These are phyloP conservation scores for Garra rufa DNA, from an alignment of 2,113 vertebrate species.

Conservation along the genomic window DNA sequence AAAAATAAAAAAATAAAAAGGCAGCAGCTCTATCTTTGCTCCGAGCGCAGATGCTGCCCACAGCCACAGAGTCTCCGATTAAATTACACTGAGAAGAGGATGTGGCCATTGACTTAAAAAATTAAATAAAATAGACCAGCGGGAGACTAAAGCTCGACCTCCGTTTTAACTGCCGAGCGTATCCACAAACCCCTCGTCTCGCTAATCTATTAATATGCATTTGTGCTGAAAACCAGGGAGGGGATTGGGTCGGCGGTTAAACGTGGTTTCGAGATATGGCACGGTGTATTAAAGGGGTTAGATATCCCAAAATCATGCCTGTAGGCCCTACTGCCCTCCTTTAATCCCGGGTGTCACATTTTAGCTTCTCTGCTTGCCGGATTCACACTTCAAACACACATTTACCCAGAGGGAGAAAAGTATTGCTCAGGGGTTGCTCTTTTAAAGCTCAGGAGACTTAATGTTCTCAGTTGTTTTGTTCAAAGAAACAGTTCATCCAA, in stretches of 20 bases:
- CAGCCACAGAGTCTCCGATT: slow-evolving; percentile 73
- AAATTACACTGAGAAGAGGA: slow-evolving; percentile 72
- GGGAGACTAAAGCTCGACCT: slow-evolving; percentile 64
- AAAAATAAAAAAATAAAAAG: slow-evolving; percentile 44
- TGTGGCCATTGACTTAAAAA: slow-evolving; percentile 69
- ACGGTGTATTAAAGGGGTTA: slow-evolving; percentile 69
- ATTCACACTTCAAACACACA: slow-evolving; percentile 27
- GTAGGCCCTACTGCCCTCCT: slow-evolving; percentile 70
- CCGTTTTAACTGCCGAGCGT: slow-evolving; percentile 41
- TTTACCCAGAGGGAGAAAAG: neutral
- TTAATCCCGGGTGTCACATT: slow-evolving; percentile 69
- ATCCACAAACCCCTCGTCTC: slow-evolving; percentile 38
- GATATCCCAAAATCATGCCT: slow-evolving; percentile 75
- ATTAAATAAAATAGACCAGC: slow-evolving; percentile 57
- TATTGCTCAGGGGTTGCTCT: slow-evolving; percentile 24
- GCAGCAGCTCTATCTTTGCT: slow-evolving; percentile 70
- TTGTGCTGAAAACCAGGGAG: slow-evolving; percentile 67
- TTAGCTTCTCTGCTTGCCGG: slow-evolving; percentile 14
- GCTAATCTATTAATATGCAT: slow-evolving; percentile 72
- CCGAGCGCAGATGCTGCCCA: slow-evolving; percentile 75
- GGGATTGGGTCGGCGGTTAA: slow-evolving; percentile 59
- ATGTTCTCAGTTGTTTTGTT: slow-evolving; percentile 12
- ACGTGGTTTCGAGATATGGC: slow-evolving; percentile 58
- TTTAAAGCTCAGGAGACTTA: slow-evolving; percentile 19
- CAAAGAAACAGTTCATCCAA: slow-evolving; percentile 15